Percentiles rank a stretch among this genome's conserved stretches.
These are phyloP conservation scores for Pinctada fucata DNA, from an alignment of 2,888 invertebrate species.

Conservation along the genomic window DNA sequence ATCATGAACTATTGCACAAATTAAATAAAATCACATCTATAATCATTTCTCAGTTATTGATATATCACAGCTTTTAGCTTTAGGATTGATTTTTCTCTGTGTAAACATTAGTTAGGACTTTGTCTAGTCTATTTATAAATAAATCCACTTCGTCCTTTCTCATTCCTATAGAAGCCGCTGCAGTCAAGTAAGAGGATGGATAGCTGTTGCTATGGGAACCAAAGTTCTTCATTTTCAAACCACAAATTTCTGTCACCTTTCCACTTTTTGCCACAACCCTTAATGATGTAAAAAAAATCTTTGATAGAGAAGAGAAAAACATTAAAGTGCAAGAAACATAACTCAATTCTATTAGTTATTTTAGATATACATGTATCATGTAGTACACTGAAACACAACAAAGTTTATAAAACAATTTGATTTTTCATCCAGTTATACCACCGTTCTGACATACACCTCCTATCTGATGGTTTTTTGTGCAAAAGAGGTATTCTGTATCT, in stretches of 20 bases:
- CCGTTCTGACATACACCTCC: no score
- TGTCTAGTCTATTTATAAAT: slow-evolving; percentile 83
- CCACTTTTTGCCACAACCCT: slow-evolving; percentile 76
- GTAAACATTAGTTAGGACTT: slow-evolving; percentile 78
- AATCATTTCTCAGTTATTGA: not conserved
- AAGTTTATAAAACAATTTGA: no score
- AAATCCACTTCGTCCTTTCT: slow-evolving; percentile 83
- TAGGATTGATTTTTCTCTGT: not conserved
- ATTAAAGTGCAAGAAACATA: no score
- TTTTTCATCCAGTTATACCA: no score
- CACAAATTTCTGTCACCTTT: slow-evolving; percentile 59
- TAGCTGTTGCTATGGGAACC: slow-evolving; percentile 83
- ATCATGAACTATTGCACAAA: not conserved
- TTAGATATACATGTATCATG: no score
- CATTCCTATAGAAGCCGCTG: slow-evolving; percentile 85
- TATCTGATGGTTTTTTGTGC: no score
- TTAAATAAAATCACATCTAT: not conserved
- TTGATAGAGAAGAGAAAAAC: no score
- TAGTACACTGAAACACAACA: no score
- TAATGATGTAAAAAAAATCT: slow-evolving; percentile 27
- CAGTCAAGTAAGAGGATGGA: slow-evolving; percentile 84
- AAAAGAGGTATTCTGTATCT: no score
- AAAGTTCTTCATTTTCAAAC: slow-evolving; percentile 80
- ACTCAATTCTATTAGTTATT: no score
- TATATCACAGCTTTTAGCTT: not conserved